Percentiles rank a stretch among this genome's conserved stretches.
phyloP scores from a whole-genome alignment of 2,888 invertebrate species.

The Drosophila rubida region DNA sequence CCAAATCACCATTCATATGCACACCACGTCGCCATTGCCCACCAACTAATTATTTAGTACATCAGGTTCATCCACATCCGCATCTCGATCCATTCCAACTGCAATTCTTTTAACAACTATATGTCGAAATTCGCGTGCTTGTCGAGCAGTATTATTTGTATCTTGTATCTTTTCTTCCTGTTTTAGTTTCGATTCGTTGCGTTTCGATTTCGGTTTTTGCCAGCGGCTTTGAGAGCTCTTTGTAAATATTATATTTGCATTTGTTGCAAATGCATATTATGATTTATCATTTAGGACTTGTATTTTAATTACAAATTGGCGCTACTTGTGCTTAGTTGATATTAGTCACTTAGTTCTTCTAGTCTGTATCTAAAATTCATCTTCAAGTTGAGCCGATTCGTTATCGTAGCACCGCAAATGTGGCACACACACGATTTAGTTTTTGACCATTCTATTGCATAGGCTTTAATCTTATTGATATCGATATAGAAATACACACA shows the following conservation, averaged over 20 bases:
- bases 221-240: conserved; percentile 43
- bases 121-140: conserved; percentile 66
- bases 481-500: conserved; percentile 55
- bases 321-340: conserved; percentile 76
- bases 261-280: conserved; percentile 51
- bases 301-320: conserved; percentile 58
- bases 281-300: conserved; percentile 49
- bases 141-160: conserved; percentile 76
- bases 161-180: conserved; percentile 25
- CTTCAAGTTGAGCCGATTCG: conserved; percentile 54
- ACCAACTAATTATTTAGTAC: conserved; percentile 45
- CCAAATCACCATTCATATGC: conserved; percentile 36
- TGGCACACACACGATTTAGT: conserved; percentile 50
- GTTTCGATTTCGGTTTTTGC: conserved; percentile 34
- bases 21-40: conserved; percentile 55
- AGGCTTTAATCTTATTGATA: conserved; percentile 56
- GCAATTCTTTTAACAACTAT: conserved; percentile 9
- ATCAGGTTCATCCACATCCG: conserved; percentile 13
- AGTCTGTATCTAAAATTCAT: conserved; percentile 71
- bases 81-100: conserved; percentile 14
- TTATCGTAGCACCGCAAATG: conserved; percentile 56
- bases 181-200: conserved; percentile 27
- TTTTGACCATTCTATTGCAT: conserved; percentile 52
- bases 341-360: conserved; percentile 78
- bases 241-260: conserved; percentile 56